Evolutionary conservation across 92 coral and sea anemone genomes (phyloP).

Genomic region (Plumapathes pennacea): DNA sequence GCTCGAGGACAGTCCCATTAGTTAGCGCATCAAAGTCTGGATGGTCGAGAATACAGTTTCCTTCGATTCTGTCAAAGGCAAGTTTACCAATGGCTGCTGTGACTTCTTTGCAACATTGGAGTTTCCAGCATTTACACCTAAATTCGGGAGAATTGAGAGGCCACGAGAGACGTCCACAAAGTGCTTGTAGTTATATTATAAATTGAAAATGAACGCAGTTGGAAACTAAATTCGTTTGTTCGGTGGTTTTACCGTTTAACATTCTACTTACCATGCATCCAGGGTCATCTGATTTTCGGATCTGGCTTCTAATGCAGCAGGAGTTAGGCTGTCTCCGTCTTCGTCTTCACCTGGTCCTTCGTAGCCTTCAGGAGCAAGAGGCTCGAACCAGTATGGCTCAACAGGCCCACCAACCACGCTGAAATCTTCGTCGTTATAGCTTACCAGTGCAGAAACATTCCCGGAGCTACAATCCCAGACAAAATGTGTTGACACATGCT

Average conservation of each 20-base stretch:
- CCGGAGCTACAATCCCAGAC: no score
- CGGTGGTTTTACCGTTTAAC: background rate
- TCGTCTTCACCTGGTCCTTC: slow-evolving; percentile 13
- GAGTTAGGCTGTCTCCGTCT: slow-evolving; percentile 38
- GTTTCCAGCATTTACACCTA: slow-evolving; percentile 37
- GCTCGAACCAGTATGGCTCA: slow-evolving; percentile 32
- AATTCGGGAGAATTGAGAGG: slow-evolving; percentile 3
- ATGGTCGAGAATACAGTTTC: slow-evolving; percentile 29
- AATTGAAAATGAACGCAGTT: background rate
- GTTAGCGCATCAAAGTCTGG: slow-evolving; percentile 37
- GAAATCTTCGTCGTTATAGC: slow-evolving; percentile 20
- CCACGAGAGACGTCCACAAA: no score
- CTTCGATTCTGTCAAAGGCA: slow-evolving; percentile 32
- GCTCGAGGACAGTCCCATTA: slow-evolving; percentile 34
- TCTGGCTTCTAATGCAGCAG: slow-evolving; percentile 21
- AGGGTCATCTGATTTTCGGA: slow-evolving; percentile 15
- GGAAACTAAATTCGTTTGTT: slow-evolving; percentile 7
- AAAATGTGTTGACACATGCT: no score
- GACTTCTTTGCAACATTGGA: slow-evolving; percentile 42
- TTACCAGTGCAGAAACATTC: slow-evolving; percentile 14
- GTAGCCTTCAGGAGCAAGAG: slow-evolving; percentile 8
- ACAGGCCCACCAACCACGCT: slow-evolving; percentile 21
- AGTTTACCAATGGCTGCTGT: slow-evolving; percentile 22
- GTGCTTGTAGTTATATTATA: background rate
- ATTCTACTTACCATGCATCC: slow-evolving; percentile 29